Conservation (phyloP, 2,888 invertebrate genomes). For the Ecliptopera silaceata region DNA sequence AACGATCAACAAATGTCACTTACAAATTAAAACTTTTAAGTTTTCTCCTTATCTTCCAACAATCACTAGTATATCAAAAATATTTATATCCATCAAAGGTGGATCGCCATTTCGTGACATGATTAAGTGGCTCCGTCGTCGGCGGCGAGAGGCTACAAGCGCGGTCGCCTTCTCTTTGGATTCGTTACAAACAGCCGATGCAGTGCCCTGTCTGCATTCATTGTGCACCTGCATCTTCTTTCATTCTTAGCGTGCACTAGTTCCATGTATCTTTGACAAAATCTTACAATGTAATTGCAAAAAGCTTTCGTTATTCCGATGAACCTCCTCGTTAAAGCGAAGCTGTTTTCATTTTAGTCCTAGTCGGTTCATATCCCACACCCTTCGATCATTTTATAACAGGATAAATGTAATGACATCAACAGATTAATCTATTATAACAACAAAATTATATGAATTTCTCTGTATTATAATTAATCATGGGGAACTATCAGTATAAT, state of each 20-base stretch:
- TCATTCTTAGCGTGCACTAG: constrained; percentile 53
- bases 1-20: constrained; percentile 81
- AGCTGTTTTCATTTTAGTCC: constrained; percentile 57
- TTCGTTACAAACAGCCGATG: constrained; percentile 60
- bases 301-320: constrained; percentile 61
- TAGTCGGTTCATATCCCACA: constrained; percentile 62
- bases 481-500: constrained; percentile 53
- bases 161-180: constrained; percentile 56
- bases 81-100: constrained; percentile 52
- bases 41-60: constrained; percentile 73
- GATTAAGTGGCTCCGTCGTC: constrained; percentile 22
- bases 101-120: constrained; percentile 26
- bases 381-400: constrained; percentile 59
- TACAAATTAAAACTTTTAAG: constrained; percentile 79
- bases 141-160: background rate
- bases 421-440: constrained; percentile 78
- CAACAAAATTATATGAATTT: constrained; percentile 70
- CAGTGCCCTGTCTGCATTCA: too few relatives aligned
- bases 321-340: constrained; percentile 72
- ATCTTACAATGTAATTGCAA: constrained; percentile 59
- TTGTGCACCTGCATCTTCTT: constrained; percentile 1
- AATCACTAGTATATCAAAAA: constrained; percentile 77
- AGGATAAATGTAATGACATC: constrained; percentile 57
- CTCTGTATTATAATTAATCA: constrained; percentile 60
- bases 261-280: constrained; percentile 54